Conservation (phyloP, 2,113 vertebrate species). For the Eulemur macaco region DNA sequence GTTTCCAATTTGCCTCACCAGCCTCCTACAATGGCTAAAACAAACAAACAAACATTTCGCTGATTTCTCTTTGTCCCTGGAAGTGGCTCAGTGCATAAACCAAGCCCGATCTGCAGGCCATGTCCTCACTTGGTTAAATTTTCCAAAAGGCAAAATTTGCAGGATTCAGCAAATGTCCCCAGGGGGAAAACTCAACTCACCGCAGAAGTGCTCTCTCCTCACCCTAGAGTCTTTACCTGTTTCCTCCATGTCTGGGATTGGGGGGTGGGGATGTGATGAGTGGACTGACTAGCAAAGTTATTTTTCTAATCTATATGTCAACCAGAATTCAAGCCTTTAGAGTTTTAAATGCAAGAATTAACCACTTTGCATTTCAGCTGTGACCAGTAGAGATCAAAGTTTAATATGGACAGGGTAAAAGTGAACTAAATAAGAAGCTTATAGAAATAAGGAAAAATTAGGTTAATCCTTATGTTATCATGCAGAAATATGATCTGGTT, state of each 20-base stretch:
- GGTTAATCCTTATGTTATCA: neutral
- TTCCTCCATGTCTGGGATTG: neutral
- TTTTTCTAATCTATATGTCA: neutral
- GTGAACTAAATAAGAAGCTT: neutral
- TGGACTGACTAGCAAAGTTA: neutral
- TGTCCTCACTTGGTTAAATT: neutral
- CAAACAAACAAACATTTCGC: neutral
- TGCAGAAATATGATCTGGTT: neutral
- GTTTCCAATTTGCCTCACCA: neutral
- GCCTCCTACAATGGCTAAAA: neutral
- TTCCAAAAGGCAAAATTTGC: conserved; percentile 7
- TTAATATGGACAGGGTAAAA: neutral
- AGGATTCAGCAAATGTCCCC: neutral
- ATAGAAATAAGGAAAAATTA: neutral
- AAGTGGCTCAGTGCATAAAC: neutral
- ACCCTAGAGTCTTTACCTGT: neutral
- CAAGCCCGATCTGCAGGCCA: neutral
- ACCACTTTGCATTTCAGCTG: neutral
- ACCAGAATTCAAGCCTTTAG: neutral
- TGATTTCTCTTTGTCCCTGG: neutral
- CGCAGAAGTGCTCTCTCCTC: neutral
- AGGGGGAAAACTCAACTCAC: neutral
- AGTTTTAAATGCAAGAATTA: neutral
- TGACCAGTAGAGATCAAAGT: neutral
- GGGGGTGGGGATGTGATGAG: neutral